Conservation (phyloP, 2,113 vertebrate genomes). For the Nothoprocta pentlandii region DNA sequence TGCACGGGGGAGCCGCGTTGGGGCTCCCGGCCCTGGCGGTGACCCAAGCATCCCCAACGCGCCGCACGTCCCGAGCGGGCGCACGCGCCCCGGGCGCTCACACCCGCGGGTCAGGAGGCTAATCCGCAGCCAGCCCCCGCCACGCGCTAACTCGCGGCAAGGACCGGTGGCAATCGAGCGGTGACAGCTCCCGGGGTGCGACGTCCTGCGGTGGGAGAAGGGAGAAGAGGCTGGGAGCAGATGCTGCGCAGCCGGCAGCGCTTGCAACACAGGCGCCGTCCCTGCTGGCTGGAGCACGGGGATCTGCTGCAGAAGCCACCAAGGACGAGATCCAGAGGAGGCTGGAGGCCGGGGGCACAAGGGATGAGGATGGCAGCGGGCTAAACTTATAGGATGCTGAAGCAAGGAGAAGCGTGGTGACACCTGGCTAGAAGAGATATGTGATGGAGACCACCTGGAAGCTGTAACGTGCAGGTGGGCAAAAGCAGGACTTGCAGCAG, state of each 20-base stretch:
- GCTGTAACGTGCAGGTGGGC: background rate
- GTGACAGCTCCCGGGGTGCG: background rate
- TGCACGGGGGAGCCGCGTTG: fast-evolving
- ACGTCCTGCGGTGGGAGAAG: background rate
- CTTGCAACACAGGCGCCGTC: background rate
- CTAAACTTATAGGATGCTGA: fast-evolving
- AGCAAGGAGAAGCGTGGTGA: background rate
- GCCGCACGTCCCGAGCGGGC: background rate
- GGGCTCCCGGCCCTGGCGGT: fast-evolving
- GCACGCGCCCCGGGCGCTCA: background rate
- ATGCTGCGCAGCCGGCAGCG: fast-evolving
- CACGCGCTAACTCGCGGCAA: background rate
- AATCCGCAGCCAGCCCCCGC: background rate
- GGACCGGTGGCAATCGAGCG: constrained; percentile 5
- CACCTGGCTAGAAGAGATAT: background rate
- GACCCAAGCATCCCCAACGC: fast-evolving
- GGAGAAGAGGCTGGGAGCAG: background rate
- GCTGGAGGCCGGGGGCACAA: background rate
- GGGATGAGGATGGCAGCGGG: too few relatives aligned
- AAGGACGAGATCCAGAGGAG: background rate
- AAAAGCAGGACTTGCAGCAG: background rate
- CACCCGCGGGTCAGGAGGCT: constrained; percentile 38
- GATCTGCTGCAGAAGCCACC: fast-evolving
- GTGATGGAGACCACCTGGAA: background rate
- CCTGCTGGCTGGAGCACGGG: fast-evolving